Evolutionary conservation across 2,113 vertebrate species (phyloP).

Genomic region (Takifugu flavidus): DNA sequence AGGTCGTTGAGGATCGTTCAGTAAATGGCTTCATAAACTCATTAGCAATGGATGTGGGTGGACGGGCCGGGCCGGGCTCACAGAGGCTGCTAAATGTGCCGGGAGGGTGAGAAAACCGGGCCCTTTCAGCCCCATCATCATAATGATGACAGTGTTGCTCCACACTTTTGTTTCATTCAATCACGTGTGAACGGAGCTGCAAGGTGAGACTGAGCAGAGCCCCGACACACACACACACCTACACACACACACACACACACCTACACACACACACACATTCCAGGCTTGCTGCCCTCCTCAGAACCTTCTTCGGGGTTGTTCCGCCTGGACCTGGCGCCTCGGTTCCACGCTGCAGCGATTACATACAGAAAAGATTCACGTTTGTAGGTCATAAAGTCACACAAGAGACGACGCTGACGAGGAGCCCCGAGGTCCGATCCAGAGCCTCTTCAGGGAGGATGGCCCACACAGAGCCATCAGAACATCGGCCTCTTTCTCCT

Average conservation of each 20-base stretch:
- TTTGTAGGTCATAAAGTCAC: no score
- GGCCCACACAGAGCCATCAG: conserved; percentile 28
- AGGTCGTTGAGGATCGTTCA: conserved; percentile 21
- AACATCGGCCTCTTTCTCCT: conserved; percentile 36
- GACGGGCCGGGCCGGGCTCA: conserved; percentile 45
- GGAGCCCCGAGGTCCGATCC: conserved; percentile 26
- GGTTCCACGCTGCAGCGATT: background rate
- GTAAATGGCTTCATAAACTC: conserved; percentile 60
- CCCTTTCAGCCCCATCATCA: conserved; percentile 58
- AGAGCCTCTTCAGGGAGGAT: conserved; percentile 38
- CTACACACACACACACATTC: no score
- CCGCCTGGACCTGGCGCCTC: no score
- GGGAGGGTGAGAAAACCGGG: conserved; percentile 53
- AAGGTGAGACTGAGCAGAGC: background rate
- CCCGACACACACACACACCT: no score
- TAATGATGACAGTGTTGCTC: conserved; percentile 66
- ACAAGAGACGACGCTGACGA: background rate
- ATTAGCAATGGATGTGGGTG: conserved; percentile 56
- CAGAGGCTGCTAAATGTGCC: conserved; percentile 62
- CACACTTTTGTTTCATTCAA: conserved; percentile 59
- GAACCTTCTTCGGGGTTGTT: background rate
- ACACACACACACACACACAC: no score
- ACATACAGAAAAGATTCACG: background rate
- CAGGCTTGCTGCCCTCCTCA: background rate
- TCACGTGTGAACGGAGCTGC: conserved; percentile 44